Percentiles rank a stretch among this genome's conserved stretches.
Evolutionary conservation across 2,797 vertebrate genomes (phyloP).

Genomic region (Sylvia borin): DNA sequence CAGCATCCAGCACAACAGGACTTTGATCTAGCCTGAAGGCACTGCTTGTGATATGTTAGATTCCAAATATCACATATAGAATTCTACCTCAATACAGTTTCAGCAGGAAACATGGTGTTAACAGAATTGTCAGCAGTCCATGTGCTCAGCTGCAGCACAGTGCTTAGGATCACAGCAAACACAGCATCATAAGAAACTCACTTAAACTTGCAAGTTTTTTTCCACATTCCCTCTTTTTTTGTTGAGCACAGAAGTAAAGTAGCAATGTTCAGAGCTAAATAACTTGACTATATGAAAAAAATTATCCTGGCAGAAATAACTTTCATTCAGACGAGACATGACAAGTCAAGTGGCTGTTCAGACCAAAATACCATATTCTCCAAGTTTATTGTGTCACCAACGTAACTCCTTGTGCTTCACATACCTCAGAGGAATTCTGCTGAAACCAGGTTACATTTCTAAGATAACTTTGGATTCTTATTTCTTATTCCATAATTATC

Average conservation of each 20-base stretch:
- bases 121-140: not conserved
- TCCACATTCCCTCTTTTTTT: not conserved
- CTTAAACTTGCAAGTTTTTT: not conserved
- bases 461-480: not conserved
- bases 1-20: conserved; percentile 11
- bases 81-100: not conserved
- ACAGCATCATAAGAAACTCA: not conserved
- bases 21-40: conserved; percentile 30
- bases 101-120: not conserved
- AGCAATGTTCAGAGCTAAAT: not conserved
- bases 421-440: not conserved
- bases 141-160: rapidly evolving
- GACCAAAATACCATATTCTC: not conserved
- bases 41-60: not conserved
- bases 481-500: not conserved
- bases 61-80: not conserved
- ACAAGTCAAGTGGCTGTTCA: not conserved
- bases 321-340: not conserved
- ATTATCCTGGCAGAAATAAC: not conserved
- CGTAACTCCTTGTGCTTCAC: not conserved
- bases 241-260: not conserved
- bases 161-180: not conserved
- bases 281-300: not conserved
- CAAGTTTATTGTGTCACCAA: not conserved
- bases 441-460: not conserved